Evolutionary conservation across 2,113 vertebrate genomes (phyloP).

Genomic region (Riparia riparia): DNA sequence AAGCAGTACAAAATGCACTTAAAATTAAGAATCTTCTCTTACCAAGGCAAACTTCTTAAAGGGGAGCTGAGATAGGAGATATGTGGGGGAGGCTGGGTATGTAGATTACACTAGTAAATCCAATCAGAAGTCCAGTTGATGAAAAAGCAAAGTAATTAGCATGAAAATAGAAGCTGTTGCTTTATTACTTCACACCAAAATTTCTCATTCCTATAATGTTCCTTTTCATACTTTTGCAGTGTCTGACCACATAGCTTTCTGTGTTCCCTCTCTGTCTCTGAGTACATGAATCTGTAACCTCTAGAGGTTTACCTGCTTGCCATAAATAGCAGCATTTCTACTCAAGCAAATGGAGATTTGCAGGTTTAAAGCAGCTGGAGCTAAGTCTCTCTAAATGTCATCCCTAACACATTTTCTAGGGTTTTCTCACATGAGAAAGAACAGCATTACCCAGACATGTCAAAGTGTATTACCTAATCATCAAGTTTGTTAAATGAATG

Average conservation of each 20-base stretch:
- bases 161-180: neutral
- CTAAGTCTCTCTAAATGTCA: slow-evolving; percentile 6
- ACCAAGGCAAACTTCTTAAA: neutral
- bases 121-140: neutral
- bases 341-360: slow-evolving; percentile 13
- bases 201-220: neutral
- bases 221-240: neutral
- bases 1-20: neutral
- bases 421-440: slow-evolving; percentile 26
- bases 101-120: neutral
- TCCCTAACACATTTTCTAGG: slow-evolving; percentile 13
- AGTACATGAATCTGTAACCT: neutral
- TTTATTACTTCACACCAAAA: slow-evolving; percentile 5
- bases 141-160: neutral
- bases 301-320: neutral
- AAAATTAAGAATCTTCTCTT: neutral
- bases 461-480: slow-evolving; percentile 42
- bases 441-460: slow-evolving; percentile 24
- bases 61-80: neutral
- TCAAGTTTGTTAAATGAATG: slow-evolving; percentile 41
- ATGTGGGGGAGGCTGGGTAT: neutral
- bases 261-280: neutral
- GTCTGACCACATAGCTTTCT: neutral
- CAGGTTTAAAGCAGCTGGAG: neutral
- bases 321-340: slow-evolving; percentile 23